Percentiles rank a stretch among this genome's conserved stretches.
These are phyloP conservation scores for Pachyuromys duprasi DNA, from an alignment of 2,797 vertebrate genomes.

Conservation along the genomic window DNA sequence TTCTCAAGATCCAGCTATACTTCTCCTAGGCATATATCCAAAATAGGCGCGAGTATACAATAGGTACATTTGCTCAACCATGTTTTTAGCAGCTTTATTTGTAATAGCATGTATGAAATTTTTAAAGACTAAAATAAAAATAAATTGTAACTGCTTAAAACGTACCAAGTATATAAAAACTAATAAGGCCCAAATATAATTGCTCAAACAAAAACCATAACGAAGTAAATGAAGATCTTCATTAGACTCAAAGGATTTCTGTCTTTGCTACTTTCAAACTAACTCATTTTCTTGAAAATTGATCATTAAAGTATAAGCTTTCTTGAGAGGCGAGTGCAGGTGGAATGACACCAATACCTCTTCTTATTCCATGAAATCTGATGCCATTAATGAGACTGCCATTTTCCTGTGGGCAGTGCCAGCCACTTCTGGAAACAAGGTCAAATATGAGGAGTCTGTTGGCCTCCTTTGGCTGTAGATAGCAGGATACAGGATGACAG, in stretches of 20 bases:
- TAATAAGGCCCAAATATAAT: neutral
- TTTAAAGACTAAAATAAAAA: neutral
- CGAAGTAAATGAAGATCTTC: neutral
- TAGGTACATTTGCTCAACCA: too few relatives aligned
- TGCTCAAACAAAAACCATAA: constrained; percentile 24
- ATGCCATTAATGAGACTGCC: neutral
- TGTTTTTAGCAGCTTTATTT: too few relatives aligned
- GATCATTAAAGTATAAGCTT: neutral
- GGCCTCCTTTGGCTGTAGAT: neutral
- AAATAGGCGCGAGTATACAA: too few relatives aligned
- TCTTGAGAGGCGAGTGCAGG: constrained; percentile 5
- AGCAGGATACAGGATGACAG: neutral
- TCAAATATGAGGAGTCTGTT: neutral
- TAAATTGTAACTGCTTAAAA: neutral
- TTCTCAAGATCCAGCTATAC: too few relatives aligned
- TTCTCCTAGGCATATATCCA: too few relatives aligned
- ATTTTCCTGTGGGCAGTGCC: neutral
- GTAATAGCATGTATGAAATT: neutral
- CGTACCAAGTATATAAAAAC: neutral
- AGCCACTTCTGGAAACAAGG: constrained; percentile 29
- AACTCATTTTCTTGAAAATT: constrained; percentile 2
- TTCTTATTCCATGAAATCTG: neutral
- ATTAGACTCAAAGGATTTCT: neutral
- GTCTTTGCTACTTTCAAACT: neutral
- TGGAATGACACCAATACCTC: neutral